Evolutionary conservation across 2,797 vertebrate species (phyloP).

Genomic region (Peromyscus attwateri): DNA sequence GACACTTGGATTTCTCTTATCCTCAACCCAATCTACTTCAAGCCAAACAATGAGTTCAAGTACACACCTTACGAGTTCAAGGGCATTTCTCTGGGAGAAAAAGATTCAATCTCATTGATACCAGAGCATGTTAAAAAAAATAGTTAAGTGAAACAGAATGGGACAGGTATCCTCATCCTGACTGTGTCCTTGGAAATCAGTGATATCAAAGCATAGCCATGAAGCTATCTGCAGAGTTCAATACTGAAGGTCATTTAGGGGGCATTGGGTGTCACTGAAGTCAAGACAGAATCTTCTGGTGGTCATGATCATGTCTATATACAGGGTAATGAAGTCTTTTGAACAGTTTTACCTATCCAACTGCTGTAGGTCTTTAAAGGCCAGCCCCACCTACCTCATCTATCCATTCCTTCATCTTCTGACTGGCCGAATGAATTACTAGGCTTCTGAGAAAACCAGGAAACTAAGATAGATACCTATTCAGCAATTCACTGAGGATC

Average conservation of each 20-base stretch:
- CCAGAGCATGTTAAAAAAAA: conserved; percentile 27
- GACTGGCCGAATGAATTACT: not conserved
- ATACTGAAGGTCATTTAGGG: not conserved
- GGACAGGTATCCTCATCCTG: not conserved
- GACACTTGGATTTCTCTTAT: not conserved
- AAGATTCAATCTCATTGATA: not conserved
- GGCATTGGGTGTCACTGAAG: not conserved
- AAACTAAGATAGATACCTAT: not conserved
- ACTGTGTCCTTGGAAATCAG: not conserved
- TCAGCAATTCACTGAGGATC: not conserved
- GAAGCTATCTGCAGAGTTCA: not conserved
- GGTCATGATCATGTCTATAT: not conserved
- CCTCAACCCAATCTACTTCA: not conserved
- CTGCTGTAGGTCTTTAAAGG: not conserved
- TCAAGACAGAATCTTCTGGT: not conserved
- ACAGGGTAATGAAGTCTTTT: not conserved
- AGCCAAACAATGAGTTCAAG: not conserved
- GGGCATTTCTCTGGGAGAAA: not conserved
- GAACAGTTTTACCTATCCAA: not conserved
- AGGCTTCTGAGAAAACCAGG: not conserved
- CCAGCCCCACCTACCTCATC: not conserved
- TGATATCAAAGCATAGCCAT: not conserved
- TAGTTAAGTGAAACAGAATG: not conserved
- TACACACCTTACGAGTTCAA: not conserved
- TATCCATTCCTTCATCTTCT: not conserved